Percentiles rank a stretch among this genome's conserved stretches.
These are phyloP conservation scores for Diorhabda carinulata DNA, from an alignment of 1,140 invertebrate species.

Conservation along the genomic window DNA sequence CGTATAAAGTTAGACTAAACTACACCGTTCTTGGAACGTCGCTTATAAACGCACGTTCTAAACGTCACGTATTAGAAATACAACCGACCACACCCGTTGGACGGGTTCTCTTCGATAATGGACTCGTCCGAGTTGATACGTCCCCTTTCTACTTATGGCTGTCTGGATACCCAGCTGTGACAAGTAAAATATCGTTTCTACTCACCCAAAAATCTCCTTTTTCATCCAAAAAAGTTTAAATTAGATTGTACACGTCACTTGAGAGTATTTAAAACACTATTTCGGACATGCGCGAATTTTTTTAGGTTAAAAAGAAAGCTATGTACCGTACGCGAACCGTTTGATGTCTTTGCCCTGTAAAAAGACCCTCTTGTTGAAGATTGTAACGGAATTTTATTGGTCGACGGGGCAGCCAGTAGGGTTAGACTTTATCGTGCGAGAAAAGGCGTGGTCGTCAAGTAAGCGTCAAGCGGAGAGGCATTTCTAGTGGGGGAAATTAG, in stretches of 20 bases:
- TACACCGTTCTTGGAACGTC: background rate
- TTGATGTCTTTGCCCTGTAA: slow-evolving; percentile 39
- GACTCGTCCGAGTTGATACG: slow-evolving; percentile 37
- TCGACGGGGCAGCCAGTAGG: slow-evolving; percentile 31
- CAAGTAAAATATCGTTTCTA: slow-evolving; percentile 14
- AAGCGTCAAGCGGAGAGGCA: slow-evolving; percentile 18
- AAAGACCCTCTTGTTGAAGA: slow-evolving; percentile 37
- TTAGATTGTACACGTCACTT: slow-evolving; percentile 3
- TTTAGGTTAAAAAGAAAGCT: slow-evolving; percentile 27
- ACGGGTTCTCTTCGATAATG: slow-evolving; percentile 31
- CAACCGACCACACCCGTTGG: slow-evolving; percentile 32
- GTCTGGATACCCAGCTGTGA: slow-evolving; percentile 26
- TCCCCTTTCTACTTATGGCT: slow-evolving; percentile 32
- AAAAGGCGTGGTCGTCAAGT: slow-evolving; percentile 14
- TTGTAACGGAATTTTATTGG: slow-evolving; percentile 30
- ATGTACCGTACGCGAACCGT: slow-evolving; percentile 30
- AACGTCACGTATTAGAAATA: slow-evolving; percentile 10
- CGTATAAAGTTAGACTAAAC: slow-evolving; percentile 24
- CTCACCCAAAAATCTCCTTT: slow-evolving; percentile 20
- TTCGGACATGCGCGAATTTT: slow-evolving; percentile 11
- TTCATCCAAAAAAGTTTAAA: slow-evolving; percentile 2
- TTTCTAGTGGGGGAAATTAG: slow-evolving; percentile 21
- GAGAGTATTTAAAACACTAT: slow-evolving; percentile 8
- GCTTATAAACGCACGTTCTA: slow-evolving; percentile 22
- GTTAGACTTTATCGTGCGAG: slow-evolving; percentile 10